Evolutionary conservation across 2,113 vertebrate species (phyloP), one percentile per base, ranked within the genome.

Genomic region (Petroica traversi): DNA sequence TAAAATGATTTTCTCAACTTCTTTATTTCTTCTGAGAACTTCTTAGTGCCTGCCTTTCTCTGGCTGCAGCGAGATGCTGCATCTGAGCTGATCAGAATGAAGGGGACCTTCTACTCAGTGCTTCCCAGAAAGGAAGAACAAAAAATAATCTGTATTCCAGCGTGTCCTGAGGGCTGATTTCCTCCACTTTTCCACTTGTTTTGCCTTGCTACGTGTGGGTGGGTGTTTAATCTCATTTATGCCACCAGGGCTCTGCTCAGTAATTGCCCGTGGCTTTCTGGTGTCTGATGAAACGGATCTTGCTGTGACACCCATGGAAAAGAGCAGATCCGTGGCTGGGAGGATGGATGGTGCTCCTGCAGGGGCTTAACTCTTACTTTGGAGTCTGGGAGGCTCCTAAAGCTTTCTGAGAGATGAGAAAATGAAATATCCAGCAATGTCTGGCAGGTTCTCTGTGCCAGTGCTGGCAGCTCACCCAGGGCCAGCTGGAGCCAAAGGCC

Each of bases 1-100:
- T 96, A 96, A 92, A 93, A 97, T 97, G 90, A 97, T 96, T 97
- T 95, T 96, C 88, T 92, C 89, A 88, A 95, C 94, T 97, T 97
- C 91, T 93, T 97, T 94, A 92, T 94, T 89, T 95, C 95, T 97
- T 95, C 84, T 74, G 92, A 96, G 91, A 85, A 95, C 95, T 97
- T 95, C 88, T 85, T 72, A 81, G 84, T 69, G 78, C 80, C 80
- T 93, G 82, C 54, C 79, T 94, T 66, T 86, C 92, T 71, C 24
- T 20, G 72, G 29, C 82, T 79, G 75, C 51, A 36, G 41, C 8
- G 69, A 96, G 93, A 69, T 6, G 19, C 62, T 62, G 1, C 91
- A 57, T 71, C 63, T 6, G 16, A 94, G 24, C 57, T 0, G 9
- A 77, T 26, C 46, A 13, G 59, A 83, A 62, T 0, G 26, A 48